phyloP scores from a whole-genome alignment of 53 echinoderm and acorn worm species.

The Astropecten irregularis region DNA sequence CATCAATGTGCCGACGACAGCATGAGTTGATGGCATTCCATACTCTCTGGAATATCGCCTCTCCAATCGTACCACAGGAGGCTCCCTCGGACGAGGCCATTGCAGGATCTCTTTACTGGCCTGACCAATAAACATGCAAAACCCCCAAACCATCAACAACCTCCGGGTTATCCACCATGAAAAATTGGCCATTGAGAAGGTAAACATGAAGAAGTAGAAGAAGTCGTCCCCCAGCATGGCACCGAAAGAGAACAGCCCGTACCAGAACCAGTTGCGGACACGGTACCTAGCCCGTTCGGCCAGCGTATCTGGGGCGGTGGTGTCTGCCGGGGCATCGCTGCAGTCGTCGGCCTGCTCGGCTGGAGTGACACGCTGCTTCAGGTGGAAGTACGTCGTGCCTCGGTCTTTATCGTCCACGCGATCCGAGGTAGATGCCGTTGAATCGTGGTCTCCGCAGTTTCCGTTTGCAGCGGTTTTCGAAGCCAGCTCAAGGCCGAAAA shows the following conservation, averaged over 20 bases:
- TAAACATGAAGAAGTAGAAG: slow-evolving; percentile 80
- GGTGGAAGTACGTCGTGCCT: not conserved
- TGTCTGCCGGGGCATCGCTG: not conserved
- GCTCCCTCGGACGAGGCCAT: slow-evolving; percentile 84
- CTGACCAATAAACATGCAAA: slow-evolving; percentile 91
- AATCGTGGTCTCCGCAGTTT: not conserved
- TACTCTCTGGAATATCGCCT: slow-evolving; percentile 82
- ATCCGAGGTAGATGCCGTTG: not conserved
- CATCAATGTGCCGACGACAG: slow-evolving; percentile 79
- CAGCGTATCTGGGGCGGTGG: not conserved
- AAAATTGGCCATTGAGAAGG: slow-evolving; percentile 76
- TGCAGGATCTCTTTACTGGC: slow-evolving; percentile 83
- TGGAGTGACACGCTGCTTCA: not conserved
- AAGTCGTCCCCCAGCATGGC: slow-evolving; percentile 82
- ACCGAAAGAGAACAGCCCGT: slow-evolving; percentile 76
- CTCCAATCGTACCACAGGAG: slow-evolving; percentile 85
- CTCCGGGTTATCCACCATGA: slow-evolving; percentile 75
- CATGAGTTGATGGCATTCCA: slow-evolving; percentile 95
- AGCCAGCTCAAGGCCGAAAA: slow-evolving; percentile 73
- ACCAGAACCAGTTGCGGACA: slow-evolving; percentile 83
- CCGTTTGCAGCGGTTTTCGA: slow-evolving; percentile 1
- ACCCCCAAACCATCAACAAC: slow-evolving; percentile 79
- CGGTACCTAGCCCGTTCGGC: slow-evolving; percentile 41
- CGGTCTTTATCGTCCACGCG: slow-evolving; percentile 27
- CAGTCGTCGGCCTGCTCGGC: too few relatives aligned